Evolutionary conservation across 2,888 invertebrate genomes (phyloP), one percentile per base, ranked within the genome.

Genomic region (Leptinotarsa peninsularis): DNA sequence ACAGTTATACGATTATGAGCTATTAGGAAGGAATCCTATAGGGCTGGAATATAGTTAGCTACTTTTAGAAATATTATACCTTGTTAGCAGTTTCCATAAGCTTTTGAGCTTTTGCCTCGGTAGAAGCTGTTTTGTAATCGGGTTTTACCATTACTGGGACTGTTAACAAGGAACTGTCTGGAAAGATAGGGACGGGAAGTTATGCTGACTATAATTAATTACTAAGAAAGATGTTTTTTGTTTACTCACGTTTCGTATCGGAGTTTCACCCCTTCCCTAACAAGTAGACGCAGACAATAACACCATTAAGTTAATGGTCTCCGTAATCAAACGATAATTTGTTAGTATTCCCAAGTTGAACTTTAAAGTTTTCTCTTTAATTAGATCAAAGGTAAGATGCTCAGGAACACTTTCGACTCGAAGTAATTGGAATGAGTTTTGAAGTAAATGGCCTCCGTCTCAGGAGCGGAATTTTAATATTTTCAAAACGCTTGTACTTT

Each of bases 41-140:
- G 27, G 50, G 15, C 43, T 60, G 27, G 21, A 58, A 49, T 58
- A 58, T 72, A 72, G 69, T 69, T 60, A 52, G 73, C 63, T 69
- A 63, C 54, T 72, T 66, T 33, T 27, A 72, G 72, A 74, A 74
- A 74, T 74, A 74, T 70, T 68, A 63, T 58, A 52, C 69, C 73
- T 73, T 67, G 68, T 74, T 70, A 72, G 58, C 58, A 72, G 72
- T 72, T 72, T 72, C 72, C 60, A 67, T 33, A 66, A 72, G 72
- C 72, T 67, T 72, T 72, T 72, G 72, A 72, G 72, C 72, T 72
- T 67, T 56, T 50, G 58, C 67, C 63, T 67, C 67, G 56, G n/a
- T 33, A 49, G 50, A 67, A 58, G 72, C 49, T 67, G 67, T 67
- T 56, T 67, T 63, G 63, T 33, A 63, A 63, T 63, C 63, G 43